Conservation (phyloP, 2,113 vertebrate species). For the Tupaia tana region DNA sequence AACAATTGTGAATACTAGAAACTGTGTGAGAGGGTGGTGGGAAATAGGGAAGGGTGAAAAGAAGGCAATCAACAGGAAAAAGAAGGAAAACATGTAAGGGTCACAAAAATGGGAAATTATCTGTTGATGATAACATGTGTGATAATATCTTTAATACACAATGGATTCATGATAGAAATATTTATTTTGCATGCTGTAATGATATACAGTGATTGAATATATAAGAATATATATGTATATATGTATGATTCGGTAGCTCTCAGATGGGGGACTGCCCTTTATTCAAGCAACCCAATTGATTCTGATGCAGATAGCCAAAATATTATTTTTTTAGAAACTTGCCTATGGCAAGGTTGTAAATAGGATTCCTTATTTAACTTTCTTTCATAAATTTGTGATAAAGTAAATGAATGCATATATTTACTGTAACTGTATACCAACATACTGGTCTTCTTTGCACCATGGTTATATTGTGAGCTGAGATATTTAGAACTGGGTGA, state of each 20-base stretch:
- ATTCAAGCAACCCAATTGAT: not conserved
- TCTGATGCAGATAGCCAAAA: not conserved
- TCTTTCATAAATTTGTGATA: not conserved
- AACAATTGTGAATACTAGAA: no score
- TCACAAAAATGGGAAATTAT: no score
- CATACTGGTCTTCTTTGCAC: not conserved
- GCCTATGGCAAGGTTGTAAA: not conserved
- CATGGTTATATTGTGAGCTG: not conserved
- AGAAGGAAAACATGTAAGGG: no score
- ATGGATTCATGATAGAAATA: no score
- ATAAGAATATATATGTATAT: not conserved
- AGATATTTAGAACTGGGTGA: not conserved
- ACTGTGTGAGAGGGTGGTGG: no score
- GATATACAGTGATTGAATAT: not conserved
- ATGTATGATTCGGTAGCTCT: not conserved
- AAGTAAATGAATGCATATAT: not conserved
- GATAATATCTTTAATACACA: no score
- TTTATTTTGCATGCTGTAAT: no score
- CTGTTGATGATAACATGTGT: no score
- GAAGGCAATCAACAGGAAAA: no score
- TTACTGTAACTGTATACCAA: not conserved
- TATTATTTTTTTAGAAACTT: not conserved
- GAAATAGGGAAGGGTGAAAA: no score
- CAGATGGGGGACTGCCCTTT: slow-evolving; percentile 10
- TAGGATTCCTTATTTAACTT: not conserved